A percentile compares a stretch with the other conserved stretches of the same genome.
These are phyloP conservation scores for Falco concolor DNA, from an alignment of 2,797 vertebrate species.

Conservation along the genomic window DNA sequence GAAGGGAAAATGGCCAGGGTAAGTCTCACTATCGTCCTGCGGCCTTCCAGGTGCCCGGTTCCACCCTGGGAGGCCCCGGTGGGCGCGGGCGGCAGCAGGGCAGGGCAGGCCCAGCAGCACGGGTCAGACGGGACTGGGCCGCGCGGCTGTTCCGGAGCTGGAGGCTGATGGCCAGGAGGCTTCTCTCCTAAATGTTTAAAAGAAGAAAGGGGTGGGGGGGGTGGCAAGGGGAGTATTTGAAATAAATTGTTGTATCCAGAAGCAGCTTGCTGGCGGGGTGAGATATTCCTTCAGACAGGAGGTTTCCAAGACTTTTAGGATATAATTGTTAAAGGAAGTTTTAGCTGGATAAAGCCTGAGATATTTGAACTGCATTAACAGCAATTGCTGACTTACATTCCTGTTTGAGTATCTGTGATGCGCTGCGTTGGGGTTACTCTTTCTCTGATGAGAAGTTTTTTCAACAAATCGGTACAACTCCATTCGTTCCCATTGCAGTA, in stretches of 20 bases:
- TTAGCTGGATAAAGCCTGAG: background rate
- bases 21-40: background rate
- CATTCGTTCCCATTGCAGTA: background rate
- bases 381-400: background rate
- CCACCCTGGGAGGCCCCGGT: too few species aligned
- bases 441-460: background rate
- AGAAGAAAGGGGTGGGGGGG: too few species aligned
- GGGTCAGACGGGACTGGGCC: accelerated
- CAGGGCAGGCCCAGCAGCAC: background rate
- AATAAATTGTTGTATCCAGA: background rate
- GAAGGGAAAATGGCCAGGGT: background rate
- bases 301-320: background rate
- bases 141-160: background rate
- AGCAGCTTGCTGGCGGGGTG: background rate
- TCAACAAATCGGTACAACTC: accelerated
- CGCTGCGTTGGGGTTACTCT: background rate
- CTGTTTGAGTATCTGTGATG: background rate
- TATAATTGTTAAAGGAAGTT: background rate
- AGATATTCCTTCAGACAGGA: background rate
- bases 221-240: background rate
- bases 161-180: background rate
- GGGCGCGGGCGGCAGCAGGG: background rate
- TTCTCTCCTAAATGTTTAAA: background rate
- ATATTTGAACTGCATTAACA: background rate
- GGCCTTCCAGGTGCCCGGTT: background rate